Evolutionary conservation across 2,113 vertebrate genomes (phyloP).

Genomic region (Verasper variegatus): DNA sequence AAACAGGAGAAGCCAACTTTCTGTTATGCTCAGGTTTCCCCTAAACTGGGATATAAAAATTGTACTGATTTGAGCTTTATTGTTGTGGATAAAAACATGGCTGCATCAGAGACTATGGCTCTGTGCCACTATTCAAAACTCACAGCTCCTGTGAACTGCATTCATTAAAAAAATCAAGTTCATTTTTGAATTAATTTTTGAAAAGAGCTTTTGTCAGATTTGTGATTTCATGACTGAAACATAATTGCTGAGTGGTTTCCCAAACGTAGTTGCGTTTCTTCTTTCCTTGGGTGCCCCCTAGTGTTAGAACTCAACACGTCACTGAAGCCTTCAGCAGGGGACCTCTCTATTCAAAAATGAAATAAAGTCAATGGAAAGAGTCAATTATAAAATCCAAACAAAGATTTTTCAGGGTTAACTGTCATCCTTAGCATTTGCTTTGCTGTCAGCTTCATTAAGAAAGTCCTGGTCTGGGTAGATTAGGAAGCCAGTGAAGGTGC

Average conservation of each 20-base stretch:
- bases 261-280: background rate
- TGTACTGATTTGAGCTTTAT: too few relatives aligned
- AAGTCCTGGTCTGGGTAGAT: conserved; percentile 91
- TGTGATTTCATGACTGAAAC: too few relatives aligned
- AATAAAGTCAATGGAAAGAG: background rate
- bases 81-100: too few relatives aligned
- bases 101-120: too few relatives aligned
- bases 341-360: background rate
- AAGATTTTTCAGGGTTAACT: conserved; percentile 37
- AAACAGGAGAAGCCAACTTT: background rate
- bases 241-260: too few relatives aligned
- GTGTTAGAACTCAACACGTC: conserved; percentile 35
- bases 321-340: background rate
- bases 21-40: too few relatives aligned
- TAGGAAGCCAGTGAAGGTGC: conserved; percentile 95
- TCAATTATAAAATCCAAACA: background rate
- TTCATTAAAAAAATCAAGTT: too few relatives aligned
- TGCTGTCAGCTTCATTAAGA: conserved; percentile 81
- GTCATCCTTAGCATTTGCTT: conserved; percentile 54
- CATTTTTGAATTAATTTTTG: too few relatives aligned
- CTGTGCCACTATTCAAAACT: too few relatives aligned
- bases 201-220: too few relatives aligned
- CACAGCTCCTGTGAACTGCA: too few relatives aligned
- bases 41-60: too few relatives aligned
- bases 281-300: conserved; percentile 50